phyloP scores from a whole-genome alignment of 2,797 vertebrate species.

The Neomorphus geoffroyi region DNA sequence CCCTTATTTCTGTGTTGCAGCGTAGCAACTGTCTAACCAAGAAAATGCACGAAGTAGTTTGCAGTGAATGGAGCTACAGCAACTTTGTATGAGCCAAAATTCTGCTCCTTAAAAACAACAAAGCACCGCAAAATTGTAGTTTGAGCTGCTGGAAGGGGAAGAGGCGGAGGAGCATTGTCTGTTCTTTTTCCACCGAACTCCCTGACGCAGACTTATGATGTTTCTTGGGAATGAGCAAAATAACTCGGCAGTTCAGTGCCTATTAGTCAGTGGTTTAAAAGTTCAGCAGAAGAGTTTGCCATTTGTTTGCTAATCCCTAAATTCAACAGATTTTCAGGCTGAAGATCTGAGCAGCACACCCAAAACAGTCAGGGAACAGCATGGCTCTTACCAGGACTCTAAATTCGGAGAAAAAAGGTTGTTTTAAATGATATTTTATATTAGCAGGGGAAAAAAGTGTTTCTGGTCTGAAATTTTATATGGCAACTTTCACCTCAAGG shows the following conservation, averaged over 20 bases:
- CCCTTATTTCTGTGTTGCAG: not conserved
- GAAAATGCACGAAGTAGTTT: not conserved
- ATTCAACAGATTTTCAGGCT: not conserved
- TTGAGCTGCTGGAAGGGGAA: not conserved
- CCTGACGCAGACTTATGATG: not conserved
- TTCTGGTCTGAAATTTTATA: slow-evolving; percentile 56
- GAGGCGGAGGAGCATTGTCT: not conserved
- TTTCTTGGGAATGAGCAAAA: not conserved
- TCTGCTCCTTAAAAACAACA: not conserved
- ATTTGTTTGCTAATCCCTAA: slow-evolving; percentile 19
- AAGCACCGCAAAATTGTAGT: not conserved
- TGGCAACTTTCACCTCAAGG: slow-evolving; percentile 57
- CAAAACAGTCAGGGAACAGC: not conserved
- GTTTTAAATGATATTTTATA: slow-evolving; percentile 43
- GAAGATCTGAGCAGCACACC: not conserved
- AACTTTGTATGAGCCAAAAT: not conserved
- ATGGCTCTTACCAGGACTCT: not conserved
- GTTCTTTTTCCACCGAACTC: slow-evolving; percentile 4
- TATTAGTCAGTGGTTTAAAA: slow-evolving; percentile 40
- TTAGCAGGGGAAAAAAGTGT: slow-evolving; percentile 37
- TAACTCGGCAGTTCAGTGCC: not conserved
- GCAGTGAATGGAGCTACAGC: not conserved
- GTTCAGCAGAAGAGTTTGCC: not conserved
- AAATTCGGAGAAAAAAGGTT: slow-evolving; percentile 13
- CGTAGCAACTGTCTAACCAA: not conserved